Base-by-base conservation (phyloP, 2,888 invertebrate species). In the Branchinecta sandiegonensis region DNA sequence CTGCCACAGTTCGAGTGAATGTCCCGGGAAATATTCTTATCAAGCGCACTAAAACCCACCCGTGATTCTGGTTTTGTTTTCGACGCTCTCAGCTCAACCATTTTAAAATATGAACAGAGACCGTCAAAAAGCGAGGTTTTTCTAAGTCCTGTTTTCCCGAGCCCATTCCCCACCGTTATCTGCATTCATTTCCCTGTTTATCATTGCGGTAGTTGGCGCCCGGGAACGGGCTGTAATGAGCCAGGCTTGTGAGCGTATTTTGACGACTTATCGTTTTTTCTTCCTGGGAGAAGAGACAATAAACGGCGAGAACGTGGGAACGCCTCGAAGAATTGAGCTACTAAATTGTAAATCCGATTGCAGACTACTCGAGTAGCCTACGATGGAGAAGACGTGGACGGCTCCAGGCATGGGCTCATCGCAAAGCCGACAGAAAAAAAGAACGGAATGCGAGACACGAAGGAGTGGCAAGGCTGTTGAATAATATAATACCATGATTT, bases 171-270 rank as follows among this genome's bases (percentile, higher is more conserved):
- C 56, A 14, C 56, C n/a, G 56, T 56, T 56, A 56, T 56, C 56
- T 56, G 56, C 56, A 56, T 56, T 56, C 56, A 56, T 56, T 56
- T 17, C 56, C 56, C 17, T 56, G 56, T 56, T 56, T 56, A 56
- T 56, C 56, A 56, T 56, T 56, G 56, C 56, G 8, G 56, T 17
- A 56, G 56, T 56, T 56, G 56, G 17, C 10, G 8, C 10, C 17
- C 56, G 56, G 37, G 17, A 56, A 56, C 56, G 56, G 56, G 14
- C 17, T 10, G 56, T 56, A 56, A 56, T 56, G 56, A 56, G 56
- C 56, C 56, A 56, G 56, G 9, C 56, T 56, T 56, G 56, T 56
- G 56, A 56, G 37, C 37, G 37, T 37, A 37, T 37, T 37, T 37
- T 37, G 37, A 56, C 56, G 56, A 56, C 56, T 56, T 56, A 17